Percentiles rank a stretch among this genome's conserved stretches.
These are phyloP conservation scores for Miopithecus talapoin DNA, from an alignment of 2,797 vertebrate species.

Conservation along the genomic window DNA sequence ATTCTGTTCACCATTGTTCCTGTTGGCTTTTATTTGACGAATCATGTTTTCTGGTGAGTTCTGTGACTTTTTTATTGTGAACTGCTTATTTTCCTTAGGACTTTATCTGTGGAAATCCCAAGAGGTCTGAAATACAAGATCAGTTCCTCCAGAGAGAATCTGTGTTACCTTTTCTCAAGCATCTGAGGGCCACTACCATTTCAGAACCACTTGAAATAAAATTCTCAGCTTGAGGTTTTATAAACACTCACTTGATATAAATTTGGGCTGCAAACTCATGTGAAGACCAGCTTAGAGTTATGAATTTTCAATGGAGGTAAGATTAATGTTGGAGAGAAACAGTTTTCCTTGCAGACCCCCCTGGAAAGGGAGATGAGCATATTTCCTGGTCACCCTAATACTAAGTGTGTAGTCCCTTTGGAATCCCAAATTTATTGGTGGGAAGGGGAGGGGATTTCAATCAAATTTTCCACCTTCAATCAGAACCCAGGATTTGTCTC, in stretches of 20 bases:
- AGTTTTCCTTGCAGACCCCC: neutral
- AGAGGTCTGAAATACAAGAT: neutral
- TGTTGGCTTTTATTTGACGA: neutral
- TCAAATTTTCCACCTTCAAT: neutral
- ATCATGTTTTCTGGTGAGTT: neutral
- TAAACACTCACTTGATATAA: neutral
- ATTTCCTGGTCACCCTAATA: neutral
- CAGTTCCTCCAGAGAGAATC: neutral
- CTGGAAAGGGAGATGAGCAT: neutral
- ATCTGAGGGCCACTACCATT: neutral
- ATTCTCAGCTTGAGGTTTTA: neutral
- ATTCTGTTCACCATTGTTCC: neutral
- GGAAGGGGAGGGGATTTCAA: neutral
- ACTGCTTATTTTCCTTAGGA: neutral
- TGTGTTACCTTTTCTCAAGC: neutral
- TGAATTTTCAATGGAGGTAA: neutral
- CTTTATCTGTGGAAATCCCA: neutral
- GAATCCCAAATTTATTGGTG: neutral
- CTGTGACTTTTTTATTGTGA: neutral
- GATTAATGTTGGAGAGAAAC: neutral
- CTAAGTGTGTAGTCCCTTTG: neutral
- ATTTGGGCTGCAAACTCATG: neutral
- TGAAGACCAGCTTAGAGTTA: neutral
- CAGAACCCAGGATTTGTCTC: neutral
- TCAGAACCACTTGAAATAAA: neutral